These are phyloP conservation scores for Forbesichthys agassizii DNA, from an alignment of 2,113 vertebrate species.

Conservation along the genomic window DNA sequence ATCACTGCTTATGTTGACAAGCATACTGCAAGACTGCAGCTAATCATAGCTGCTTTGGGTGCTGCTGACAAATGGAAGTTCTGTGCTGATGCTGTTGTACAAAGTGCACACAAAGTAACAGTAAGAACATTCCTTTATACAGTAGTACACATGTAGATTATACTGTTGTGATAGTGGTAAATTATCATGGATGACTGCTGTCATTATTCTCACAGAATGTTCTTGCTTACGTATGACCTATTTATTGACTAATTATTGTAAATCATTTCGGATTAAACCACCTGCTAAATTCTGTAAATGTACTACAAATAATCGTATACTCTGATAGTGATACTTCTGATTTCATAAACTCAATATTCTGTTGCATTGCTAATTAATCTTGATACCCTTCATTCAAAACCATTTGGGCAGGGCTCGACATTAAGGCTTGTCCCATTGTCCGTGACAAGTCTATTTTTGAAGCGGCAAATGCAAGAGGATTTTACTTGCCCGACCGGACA, in stretches of 20 bases:
- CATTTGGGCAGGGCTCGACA: too few relatives aligned
- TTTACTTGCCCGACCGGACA: too few relatives aligned
- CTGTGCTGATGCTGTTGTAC: constrained; percentile 75
- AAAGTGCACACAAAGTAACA: constrained; percentile 74
- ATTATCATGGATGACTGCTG: neutral
- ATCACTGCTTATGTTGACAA: constrained; percentile 69
- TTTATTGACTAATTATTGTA: neutral
- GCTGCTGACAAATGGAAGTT: constrained; percentile 76
- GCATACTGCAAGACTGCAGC: constrained; percentile 66
- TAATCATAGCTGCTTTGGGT: constrained; percentile 74
- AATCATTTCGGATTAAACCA: neutral
- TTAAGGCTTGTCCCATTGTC: too few relatives aligned
- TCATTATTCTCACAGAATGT: neutral
- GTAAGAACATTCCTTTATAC: constrained; percentile 61
- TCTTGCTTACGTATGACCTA: neutral
- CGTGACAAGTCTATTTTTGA: too few relatives aligned
- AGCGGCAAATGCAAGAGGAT: too few relatives aligned
- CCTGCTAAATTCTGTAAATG: neutral
- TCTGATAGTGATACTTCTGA: too few relatives aligned
- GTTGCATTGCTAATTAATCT: too few relatives aligned
- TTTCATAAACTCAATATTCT: too few relatives aligned
- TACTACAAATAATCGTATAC: too few relatives aligned
- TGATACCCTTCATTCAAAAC: too few relatives aligned
- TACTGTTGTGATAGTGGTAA: neutral
- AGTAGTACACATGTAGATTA: neutral